A percentile compares a stretch with the other conserved stretches of the same genome.
Conservation (phyloP, 2,113 vertebrate species). For the Eublepharis macularius region DNA sequence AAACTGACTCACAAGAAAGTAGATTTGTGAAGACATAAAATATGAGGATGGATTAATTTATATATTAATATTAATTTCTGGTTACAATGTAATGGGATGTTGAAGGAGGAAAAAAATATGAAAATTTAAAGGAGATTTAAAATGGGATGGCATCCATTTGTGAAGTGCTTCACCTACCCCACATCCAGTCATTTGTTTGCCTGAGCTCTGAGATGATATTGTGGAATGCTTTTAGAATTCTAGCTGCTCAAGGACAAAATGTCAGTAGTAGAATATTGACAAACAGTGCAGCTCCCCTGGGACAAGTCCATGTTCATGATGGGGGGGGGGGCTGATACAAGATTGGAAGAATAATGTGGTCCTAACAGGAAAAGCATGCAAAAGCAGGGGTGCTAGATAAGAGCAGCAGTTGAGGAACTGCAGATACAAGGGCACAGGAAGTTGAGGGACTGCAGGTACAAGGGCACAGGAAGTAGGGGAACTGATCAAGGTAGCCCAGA, state of each 20-base stretch:
- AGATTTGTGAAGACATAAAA: conserved; percentile 43
- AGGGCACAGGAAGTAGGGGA: not conserved
- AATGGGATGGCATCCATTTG: not conserved
- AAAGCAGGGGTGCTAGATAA: not conserved
- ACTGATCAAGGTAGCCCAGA: not conserved
- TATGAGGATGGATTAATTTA: conserved; percentile 63
- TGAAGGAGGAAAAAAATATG: not conserved
- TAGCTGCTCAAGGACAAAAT: not conserved
- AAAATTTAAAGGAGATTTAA: not conserved
- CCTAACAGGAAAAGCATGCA: not conserved
- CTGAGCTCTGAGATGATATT: not conserved
- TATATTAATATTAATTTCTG: conserved; percentile 50
- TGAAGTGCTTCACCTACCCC: not conserved
- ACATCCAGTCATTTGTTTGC: not conserved
- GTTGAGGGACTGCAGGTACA: not conserved
- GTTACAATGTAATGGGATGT: too few relatives aligned
- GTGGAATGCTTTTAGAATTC: not conserved
- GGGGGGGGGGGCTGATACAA: not conserved
- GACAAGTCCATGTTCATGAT: not conserved
- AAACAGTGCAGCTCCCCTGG: not conserved
- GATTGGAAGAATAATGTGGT: not conserved
- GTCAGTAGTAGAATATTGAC: not conserved
- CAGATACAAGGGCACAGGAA: not conserved
- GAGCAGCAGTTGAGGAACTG: not conserved
- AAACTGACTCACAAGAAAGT: conserved; percentile 48